phyloP scores from a whole-genome alignment of 2,113 vertebrate genomes.

The Fulmarus glacialis region DNA sequence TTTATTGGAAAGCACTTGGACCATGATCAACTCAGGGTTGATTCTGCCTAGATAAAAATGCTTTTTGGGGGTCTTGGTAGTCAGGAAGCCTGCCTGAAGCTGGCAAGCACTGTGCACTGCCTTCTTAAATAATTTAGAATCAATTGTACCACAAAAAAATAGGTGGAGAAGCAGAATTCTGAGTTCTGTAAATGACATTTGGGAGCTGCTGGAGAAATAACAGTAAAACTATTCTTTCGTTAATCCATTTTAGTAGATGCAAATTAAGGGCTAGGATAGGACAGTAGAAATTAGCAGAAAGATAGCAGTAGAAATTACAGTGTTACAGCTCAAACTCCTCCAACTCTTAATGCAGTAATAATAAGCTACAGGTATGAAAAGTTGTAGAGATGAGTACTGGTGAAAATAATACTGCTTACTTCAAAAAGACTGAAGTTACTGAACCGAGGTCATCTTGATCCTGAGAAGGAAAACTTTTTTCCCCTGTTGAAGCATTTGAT shows the following conservation, averaged over 20 bases:
- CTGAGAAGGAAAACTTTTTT: neutral
- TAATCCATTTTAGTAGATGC: neutral
- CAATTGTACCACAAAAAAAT: neutral
- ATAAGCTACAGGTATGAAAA: neutral
- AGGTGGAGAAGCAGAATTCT: neutral
- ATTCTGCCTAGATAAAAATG: neutral
- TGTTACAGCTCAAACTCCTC: neutral
- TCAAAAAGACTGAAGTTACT: neutral
- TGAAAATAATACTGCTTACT: neutral
- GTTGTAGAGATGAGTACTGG: neutral
- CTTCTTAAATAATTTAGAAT: neutral
- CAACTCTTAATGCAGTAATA: neutral
- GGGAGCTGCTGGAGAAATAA: neutral
- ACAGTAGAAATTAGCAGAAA: too few species aligned
- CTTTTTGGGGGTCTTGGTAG: neutral
- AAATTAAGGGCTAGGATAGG: neutral
- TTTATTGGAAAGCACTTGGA: neutral
- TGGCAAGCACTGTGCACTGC: neutral
- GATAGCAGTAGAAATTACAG: neutral
- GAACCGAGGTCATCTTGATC: rapidly evolving
- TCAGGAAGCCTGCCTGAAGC: neutral
- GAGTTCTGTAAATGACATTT: neutral
- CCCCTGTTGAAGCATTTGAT: neutral
- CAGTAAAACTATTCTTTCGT: neutral
- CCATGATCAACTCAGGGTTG: neutral